These are phyloP conservation scores for Notolepis coatsorum DNA, from an alignment of 2,797 vertebrate species.

Conservation along the genomic window DNA sequence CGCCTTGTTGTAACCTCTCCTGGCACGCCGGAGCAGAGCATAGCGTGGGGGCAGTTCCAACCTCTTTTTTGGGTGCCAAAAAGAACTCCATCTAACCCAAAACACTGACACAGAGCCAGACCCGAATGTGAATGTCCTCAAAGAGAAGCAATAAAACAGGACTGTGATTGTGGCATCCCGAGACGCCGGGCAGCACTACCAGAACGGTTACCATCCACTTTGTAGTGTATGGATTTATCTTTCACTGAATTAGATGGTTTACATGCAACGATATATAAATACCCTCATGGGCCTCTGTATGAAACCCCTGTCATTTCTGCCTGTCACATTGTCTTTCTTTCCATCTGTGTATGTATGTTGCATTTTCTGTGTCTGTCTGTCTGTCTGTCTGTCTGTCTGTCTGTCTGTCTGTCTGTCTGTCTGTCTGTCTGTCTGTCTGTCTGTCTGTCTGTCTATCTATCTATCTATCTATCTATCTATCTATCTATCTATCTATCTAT, in stretches of 20 bases:
- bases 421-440: not conserved
- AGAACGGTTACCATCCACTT: constrained; percentile 59
- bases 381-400: constrained; percentile 51
- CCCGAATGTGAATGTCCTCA: constrained; percentile 76
- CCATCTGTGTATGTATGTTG: not conserved
- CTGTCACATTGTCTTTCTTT: constrained; percentile 5
- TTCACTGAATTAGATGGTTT: constrained; percentile 64
- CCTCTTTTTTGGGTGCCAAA: constrained; percentile 72
- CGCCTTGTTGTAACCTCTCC: constrained; percentile 72
- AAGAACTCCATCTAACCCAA: constrained; percentile 78
- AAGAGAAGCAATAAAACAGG: constrained; percentile 79
- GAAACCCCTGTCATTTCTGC: constrained; percentile 41
- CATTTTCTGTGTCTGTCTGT: constrained; percentile 21
- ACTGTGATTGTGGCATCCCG: constrained; percentile 77
- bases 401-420: constrained; percentile 46
- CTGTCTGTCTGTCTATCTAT: not conserved
- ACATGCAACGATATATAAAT: constrained; percentile 64
- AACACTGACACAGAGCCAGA: constrained; percentile 73
- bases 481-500: not conserved
- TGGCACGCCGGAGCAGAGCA: constrained; percentile 63
- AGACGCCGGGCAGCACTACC: constrained; percentile 59
- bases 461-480: not conserved
- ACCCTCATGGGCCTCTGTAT: constrained; percentile 23
- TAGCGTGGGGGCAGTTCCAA: constrained; percentile 72
- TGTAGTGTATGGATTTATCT: constrained; percentile 54